Evolutionary conservation across 2,797 vertebrate genomes (phyloP), one percentile per base, ranked within the genome.

Genomic region (Sebastes diploproa): DNA sequence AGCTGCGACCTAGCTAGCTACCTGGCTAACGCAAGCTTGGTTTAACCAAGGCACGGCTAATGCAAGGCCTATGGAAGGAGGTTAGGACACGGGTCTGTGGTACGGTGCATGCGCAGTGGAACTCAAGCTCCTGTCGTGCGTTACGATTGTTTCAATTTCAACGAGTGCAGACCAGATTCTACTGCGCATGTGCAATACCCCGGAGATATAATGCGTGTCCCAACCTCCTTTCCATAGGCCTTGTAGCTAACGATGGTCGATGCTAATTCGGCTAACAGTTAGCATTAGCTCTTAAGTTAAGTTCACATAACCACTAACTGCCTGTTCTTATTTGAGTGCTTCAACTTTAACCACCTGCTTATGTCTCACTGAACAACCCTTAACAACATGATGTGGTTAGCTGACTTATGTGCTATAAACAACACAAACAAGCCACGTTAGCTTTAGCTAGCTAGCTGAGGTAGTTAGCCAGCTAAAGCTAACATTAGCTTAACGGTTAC

Each of bases 381-480:
- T 25, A 20, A 7, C 13, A 61, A 54, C 9, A 16, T 8, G 5
- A 64, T n/a, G n/a, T 52, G 13, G 16, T 61, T 55, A 63, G 42
- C 66, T 16, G 20, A 67, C 3, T 14, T 11, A 8, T 10, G 10
- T 30, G 23, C 22, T 64, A 3, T 42, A 42, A 42, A 42, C 38
- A 52, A 27, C 32, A 56, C 18, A 78, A 69, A 56, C 29, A 11
- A 32, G 30, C 42, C 25, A 81, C 50, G 6, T 30, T 75, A 82
- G 78, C 80, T 56, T 3, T 72, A 82, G 77, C 80, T 56, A 52
- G 50, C 59, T 82, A 86, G 64, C 66, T 11, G 12, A 30, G 18
- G 11, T 29, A 72, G 54, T 14, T 27, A 11, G 38, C 9, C 58
- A 59, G 68, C 70, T 56, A 22, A 64, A 63, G 65, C 81, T 72